Percentiles rank a stretch among this genome's conserved stretches.
Conservation (phyloP, 2,797 vertebrate species). For the Schizothorax lantsangensis region DNA sequence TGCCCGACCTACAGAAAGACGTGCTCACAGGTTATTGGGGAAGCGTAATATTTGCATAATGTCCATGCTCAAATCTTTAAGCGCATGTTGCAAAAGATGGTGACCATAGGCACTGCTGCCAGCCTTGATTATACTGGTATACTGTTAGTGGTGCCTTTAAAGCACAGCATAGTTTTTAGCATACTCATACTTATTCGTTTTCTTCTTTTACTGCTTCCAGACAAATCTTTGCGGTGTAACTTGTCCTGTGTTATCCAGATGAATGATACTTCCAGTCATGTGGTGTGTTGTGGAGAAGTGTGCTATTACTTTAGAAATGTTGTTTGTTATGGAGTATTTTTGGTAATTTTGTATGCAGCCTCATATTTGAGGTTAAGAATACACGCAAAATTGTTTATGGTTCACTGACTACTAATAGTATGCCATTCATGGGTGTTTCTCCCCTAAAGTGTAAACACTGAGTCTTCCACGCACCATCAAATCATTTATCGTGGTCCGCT, state of each 20-base stretch:
- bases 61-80: slow-evolving; percentile 63
- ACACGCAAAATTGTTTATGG: background rate
- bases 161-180: background rate
- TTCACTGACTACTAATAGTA: background rate
- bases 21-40: slow-evolving; percentile 44
- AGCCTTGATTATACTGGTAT: slow-evolving; percentile 68
- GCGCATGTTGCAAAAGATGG: slow-evolving; percentile 67
- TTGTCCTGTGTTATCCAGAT: background rate
- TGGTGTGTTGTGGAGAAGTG: background rate
- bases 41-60: slow-evolving; percentile 59
- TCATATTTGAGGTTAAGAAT: background rate
- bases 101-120: slow-evolving; percentile 69
- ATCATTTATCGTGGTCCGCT: no score
- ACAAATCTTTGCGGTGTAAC: background rate
- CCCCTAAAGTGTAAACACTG: no score
- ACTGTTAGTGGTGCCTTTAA: slow-evolving; percentile 52
- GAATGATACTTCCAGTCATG: background rate
- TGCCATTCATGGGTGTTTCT: background rate
- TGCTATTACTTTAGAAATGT: background rate
- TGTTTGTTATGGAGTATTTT: background rate
- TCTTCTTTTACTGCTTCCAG: background rate
- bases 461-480: no score
- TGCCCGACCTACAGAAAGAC: slow-evolving; percentile 47
- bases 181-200: background rate
- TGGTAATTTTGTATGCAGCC: background rate